Evolutionary conservation across 2,888 invertebrate species (phyloP).

Genomic region (Tryphoninae sp.): DNA sequence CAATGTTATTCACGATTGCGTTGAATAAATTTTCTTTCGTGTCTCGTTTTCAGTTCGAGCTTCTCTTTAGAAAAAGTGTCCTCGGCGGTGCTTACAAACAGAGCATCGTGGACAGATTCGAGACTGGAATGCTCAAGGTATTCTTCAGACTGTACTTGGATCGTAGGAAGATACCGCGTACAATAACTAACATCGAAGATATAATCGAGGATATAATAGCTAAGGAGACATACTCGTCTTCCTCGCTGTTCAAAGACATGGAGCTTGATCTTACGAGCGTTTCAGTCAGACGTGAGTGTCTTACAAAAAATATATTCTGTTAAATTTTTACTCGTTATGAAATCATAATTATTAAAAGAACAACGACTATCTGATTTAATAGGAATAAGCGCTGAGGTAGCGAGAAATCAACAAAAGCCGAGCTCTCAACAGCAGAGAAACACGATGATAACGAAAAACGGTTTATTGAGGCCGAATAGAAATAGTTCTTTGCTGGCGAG

Average conservation of each 20-base stretch:
- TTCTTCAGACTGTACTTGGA: constrained; percentile 90
- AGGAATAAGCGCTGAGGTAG: constrained; percentile 74
- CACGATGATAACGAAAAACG: constrained; percentile 80
- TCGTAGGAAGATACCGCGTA: constrained; percentile 91
- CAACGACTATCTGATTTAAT: constrained; percentile 14
- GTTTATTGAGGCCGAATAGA: constrained; percentile 75
- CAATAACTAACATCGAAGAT: constrained; percentile 89
- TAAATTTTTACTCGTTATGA: not conserved
- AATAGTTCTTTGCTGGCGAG: constrained; percentile 75
- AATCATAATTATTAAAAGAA: not conserved
- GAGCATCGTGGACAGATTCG: constrained; percentile 87
- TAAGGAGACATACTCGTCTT: constrained; percentile 88
- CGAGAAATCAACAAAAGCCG: constrained; percentile 69
- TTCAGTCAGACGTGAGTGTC: constrained; percentile 85
- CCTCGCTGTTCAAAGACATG: constrained; percentile 88
- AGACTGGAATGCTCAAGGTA: constrained; percentile 89
- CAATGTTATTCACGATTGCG: not conserved
- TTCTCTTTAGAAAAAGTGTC: constrained; percentile 85
- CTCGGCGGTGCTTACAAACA: constrained; percentile 82
- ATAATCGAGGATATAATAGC: constrained; percentile 88
- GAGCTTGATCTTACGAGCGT: constrained; percentile 89
- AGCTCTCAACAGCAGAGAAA: constrained; percentile 73
- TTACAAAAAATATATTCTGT: constrained; percentile 9
- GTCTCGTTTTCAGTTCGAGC: constrained; percentile 82
- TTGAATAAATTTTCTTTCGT: not conserved